A percentile compares a stretch with the other conserved stretches of the same genome.
These are phyloP conservation scores for Ictidomys tridecemlineatus DNA, from an alignment of 2,113 vertebrate genomes.

Conservation along the genomic window DNA sequence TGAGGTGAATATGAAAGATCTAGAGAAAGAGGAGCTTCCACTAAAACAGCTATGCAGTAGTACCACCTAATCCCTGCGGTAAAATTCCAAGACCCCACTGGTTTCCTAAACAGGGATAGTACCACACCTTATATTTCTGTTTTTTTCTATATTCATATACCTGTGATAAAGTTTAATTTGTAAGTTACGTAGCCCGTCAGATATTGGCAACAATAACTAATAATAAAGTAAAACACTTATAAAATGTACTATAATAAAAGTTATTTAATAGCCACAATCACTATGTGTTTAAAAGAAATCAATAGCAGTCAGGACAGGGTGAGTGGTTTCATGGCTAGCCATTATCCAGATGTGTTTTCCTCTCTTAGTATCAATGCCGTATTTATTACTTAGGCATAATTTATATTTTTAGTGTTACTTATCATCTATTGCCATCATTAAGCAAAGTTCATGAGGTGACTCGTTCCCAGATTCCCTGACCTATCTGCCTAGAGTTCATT, in stretches of 20 bases:
- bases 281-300: slow-evolving; percentile 38
- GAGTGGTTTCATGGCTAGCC: slow-evolving; percentile 52
- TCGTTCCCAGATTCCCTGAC: neutral
- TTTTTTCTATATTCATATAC: neutral
- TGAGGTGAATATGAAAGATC: neutral
- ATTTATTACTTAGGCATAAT: slow-evolving; percentile 37
- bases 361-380: slow-evolving; percentile 35
- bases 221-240: neutral
- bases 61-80: neutral
- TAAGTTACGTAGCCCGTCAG: neutral
- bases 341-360: slow-evolving; percentile 35
- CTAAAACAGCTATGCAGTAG: neutral
- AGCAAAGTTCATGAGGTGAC: slow-evolving; percentile 26
- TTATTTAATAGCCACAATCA: slow-evolving; percentile 37
- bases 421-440: slow-evolving; percentile 16
- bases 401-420: slow-evolving; percentile 15
- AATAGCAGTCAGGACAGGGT: slow-evolving; percentile 13
- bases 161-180: neutral
- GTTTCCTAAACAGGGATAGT: neutral
- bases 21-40: neutral
- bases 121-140: neutral
- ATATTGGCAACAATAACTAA: neutral
- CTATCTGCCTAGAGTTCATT: neutral
- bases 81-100: neutral
- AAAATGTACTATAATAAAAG: neutral